These are phyloP conservation scores for Argyrosomus japonicus DNA, from an alignment of 2,113 vertebrate species.

Conservation along the genomic window DNA sequence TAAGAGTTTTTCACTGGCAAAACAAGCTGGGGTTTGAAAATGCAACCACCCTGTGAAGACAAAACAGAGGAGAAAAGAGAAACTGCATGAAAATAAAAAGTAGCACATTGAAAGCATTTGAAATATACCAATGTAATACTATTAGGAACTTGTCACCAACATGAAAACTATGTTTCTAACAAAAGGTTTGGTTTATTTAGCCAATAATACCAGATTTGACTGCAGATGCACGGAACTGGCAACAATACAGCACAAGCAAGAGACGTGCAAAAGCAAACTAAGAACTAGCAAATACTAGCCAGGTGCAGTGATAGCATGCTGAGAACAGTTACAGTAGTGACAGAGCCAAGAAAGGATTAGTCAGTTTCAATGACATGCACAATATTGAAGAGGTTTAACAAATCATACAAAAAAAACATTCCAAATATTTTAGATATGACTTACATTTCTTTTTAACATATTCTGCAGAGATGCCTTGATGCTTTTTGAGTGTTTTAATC, in stretches of 20 bases:
- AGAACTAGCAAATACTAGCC: constrained; percentile 24
- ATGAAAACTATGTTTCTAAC: constrained; percentile 10
- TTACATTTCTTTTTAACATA: constrained; percentile 78
- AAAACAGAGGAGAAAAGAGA: constrained; percentile 74
- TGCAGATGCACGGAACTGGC: constrained; percentile 18
- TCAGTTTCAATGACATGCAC: constrained; percentile 12
- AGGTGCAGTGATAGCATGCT: constrained; percentile 14
- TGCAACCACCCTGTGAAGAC: constrained; percentile 84
- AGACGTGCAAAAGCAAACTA: constrained; percentile 22
- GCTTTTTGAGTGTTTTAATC: constrained; percentile 76
- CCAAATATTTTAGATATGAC: constrained; percentile 39
- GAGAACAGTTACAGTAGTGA: constrained; percentile 20
- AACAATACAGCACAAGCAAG: constrained; percentile 33
- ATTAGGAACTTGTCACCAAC: constrained; percentile 34
- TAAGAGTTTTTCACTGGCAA: constrained; percentile 63
- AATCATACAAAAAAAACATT: constrained; percentile 9
- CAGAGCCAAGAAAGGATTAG: constrained; percentile 18
- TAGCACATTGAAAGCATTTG: constrained; percentile 68
- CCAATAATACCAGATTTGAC: neutral
- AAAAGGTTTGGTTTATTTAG: neutral
- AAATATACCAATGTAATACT: constrained; percentile 46
- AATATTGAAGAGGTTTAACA: neutral
- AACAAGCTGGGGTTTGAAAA: constrained; percentile 78
- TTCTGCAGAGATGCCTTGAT: constrained; percentile 65
- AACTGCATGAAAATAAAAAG: constrained; percentile 70